Percentiles rank a stretch among this genome's conserved stretches.
phyloP scores from a whole-genome alignment of 2,888 invertebrate species.

The Drosophila mimica region DNA sequence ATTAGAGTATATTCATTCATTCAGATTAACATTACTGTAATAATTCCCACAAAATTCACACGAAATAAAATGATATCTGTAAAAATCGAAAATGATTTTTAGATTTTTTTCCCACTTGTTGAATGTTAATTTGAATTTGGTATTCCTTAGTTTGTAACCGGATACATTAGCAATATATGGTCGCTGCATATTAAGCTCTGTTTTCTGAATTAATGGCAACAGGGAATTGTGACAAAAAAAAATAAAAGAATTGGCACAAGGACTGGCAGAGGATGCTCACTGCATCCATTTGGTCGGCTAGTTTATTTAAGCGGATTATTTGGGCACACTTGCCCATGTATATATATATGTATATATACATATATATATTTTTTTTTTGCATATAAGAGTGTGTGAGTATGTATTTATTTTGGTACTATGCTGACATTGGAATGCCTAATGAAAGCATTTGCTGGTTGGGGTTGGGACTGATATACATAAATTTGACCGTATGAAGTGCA shows the following conservation, averaged over 20 bases:
- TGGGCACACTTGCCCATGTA: slow-evolving; percentile 68
- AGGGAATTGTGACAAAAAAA: slow-evolving; percentile 12
- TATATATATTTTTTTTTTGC: slow-evolving; percentile 38
- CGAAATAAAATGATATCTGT: background rate
- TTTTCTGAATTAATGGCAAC: background rate
- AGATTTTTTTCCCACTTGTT: background rate
- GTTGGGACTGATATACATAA: slow-evolving; percentile 53
- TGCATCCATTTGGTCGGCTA: slow-evolving; percentile 61
- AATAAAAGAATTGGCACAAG: slow-evolving; percentile 62
- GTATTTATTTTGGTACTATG: slow-evolving; percentile 31
- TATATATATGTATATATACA: background rate
- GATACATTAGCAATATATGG: background rate
- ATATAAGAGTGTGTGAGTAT: slow-evolving; percentile 14
- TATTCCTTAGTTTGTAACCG: background rate
- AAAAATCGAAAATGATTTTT: background rate
- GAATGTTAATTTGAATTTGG: background rate
- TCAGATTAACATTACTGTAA: background rate
- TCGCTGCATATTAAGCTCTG: background rate
- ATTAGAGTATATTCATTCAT: background rate
- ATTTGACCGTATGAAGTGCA: slow-evolving; percentile 74
- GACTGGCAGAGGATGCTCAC: slow-evolving; percentile 58
- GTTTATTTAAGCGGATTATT: slow-evolving; percentile 79
- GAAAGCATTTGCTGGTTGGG: slow-evolving; percentile 57
- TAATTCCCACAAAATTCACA: background rate
- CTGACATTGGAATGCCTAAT: slow-evolving; percentile 72